These are phyloP conservation scores for Stylophora pistillata DNA, from an alignment of 64 coral and sea anemone species.

Conservation along the genomic window DNA sequence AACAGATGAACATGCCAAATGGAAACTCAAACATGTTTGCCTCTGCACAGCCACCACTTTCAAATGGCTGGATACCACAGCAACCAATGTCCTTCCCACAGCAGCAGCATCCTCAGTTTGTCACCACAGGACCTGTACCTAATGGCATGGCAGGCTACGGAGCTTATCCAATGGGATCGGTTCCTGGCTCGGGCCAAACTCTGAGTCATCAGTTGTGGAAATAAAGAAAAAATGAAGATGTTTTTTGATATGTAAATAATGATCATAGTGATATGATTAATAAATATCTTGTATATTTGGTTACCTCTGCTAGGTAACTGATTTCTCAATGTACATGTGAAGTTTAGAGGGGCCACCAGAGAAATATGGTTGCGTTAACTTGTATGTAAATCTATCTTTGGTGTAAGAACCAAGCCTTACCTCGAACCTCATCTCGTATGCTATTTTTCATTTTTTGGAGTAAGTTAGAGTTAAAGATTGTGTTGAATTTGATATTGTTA, in stretches of 20 bases:
- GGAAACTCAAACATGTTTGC: slow-evolving; percentile 9
- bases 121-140: slow-evolving; percentile 49
- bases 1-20: slow-evolving; percentile 21
- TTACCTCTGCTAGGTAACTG: background rate
- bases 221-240: background rate
- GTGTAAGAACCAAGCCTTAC: too few relatives aligned
- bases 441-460: too few relatives aligned
- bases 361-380: background rate
- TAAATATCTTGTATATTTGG: slow-evolving; percentile 12
- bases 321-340: background rate
- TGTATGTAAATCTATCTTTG: background rate
- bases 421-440: too few relatives aligned
- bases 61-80: slow-evolving; percentile 39
- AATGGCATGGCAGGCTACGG: slow-evolving; percentile 11
- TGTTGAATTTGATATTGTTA: too few relatives aligned
- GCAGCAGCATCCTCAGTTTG: slow-evolving; percentile 57
- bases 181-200: slow-evolving; percentile 52
- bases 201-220: slow-evolving; percentile 66
- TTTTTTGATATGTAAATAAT: slow-evolving; percentile 27
- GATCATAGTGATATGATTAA: background rate
- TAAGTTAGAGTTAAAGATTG: too few relatives aligned
- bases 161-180: slow-evolving; percentile 8
- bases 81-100: slow-evolving; percentile 55
- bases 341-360: background rate
- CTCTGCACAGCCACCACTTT: background rate